A percentile compares a stretch with the other conserved stretches of the same genome.
Conservation (phyloP, 2,888 invertebrate species). For the Seladonia tumulorum region DNA sequence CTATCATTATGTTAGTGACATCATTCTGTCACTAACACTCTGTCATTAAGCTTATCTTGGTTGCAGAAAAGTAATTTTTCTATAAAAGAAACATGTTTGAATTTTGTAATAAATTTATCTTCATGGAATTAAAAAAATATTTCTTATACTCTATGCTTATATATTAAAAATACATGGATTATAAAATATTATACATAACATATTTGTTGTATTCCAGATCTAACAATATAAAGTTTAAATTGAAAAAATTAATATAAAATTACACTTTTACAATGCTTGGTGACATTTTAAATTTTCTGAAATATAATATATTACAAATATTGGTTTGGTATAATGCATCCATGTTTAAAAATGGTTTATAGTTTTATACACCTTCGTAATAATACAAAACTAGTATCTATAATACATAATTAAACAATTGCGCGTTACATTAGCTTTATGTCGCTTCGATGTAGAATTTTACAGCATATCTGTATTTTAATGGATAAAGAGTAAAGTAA, state of each 20-base stretch:
- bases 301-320: slow-evolving; percentile 22
- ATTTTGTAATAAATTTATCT: neutral
- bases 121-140: neutral
- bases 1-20: no score
- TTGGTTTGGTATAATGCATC: slow-evolving; percentile 57
- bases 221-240: neutral
- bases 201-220: slow-evolving; percentile 4
- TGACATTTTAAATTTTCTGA: neutral
- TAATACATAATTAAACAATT: slow-evolving; percentile 20
- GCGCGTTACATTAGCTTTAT: slow-evolving; percentile 36
- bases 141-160: neutral
- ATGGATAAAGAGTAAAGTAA: slow-evolving; percentile 7
- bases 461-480: slow-evolving; percentile 33
- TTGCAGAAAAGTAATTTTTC: neutral
- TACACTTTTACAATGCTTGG: neutral
- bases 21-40: slow-evolving; percentile 4
- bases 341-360: slow-evolving; percentile 43
- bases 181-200: slow-evolving; percentile 20
- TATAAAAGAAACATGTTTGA: neutral
- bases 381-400: slow-evolving; percentile 56
- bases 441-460: slow-evolving; percentile 70
- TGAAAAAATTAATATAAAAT: neutral
- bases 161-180: slow-evolving; percentile 3
- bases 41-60: slow-evolving; percentile 9
- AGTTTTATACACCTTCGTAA: slow-evolving; percentile 34